phyloP scores from a whole-genome alignment of 2,888 invertebrate genomes.

The Erebia palarica region DNA sequence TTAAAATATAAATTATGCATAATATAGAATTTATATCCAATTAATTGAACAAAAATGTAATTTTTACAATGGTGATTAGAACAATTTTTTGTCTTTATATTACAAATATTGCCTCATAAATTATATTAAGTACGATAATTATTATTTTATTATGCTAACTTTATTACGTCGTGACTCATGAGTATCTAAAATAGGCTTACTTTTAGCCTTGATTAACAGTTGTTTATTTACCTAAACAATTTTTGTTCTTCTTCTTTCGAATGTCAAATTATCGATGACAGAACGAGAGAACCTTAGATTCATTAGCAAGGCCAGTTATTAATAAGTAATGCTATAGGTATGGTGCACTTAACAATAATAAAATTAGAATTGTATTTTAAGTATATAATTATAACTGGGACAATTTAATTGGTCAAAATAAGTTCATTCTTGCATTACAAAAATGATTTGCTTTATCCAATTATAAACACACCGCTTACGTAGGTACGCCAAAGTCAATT shows the following conservation, averaged over 20 bases:
- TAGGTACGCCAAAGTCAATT: neutral
- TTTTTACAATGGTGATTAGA: neutral
- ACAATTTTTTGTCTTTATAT: slow-evolving; percentile 9
- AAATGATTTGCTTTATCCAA: neutral
- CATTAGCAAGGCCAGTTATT: no score
- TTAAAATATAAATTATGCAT: slow-evolving; percentile 1
- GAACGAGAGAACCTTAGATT: no score
- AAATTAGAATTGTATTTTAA: no score
- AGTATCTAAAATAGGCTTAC: no score
- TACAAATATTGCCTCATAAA: slow-evolving; percentile 17
- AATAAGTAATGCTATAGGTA: no score
- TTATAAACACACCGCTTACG: neutral
- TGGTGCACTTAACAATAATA: no score
- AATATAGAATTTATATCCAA: slow-evolving; percentile 1
- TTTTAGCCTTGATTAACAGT: no score
- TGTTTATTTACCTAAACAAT: no score
- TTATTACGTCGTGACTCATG: neutral
- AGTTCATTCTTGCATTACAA: neutral
- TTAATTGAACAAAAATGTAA: neutral
- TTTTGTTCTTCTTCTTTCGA: no score
- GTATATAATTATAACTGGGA: no score
- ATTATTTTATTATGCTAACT: slow-evolving; percentile 6
- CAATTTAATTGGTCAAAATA: neutral
- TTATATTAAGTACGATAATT: neutral
- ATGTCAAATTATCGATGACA: no score